Evolutionary conservation across 2,797 vertebrate species (phyloP), one percentile per base, ranked within the genome.

Genomic region (Lates japonicus): DNA sequence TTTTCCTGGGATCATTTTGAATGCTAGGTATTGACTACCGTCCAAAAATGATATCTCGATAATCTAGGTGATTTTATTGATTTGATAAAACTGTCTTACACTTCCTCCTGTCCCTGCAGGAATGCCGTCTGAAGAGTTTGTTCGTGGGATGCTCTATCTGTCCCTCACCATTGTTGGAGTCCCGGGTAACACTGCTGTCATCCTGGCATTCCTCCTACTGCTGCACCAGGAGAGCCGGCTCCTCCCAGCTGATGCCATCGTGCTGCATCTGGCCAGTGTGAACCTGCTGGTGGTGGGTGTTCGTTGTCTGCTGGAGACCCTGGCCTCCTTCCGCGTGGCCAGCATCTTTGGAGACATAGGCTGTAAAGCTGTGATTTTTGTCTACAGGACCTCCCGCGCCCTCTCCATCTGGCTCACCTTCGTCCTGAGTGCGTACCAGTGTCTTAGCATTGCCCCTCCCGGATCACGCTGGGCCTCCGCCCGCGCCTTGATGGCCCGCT

Each of bases 341-440:
- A 58, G 52, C 3, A 62, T 95, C 83, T 95, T 96, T 11, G 70
- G 85, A 1, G 90, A 95, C 25, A 1, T 54, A 0, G 87, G 94
- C 70, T 96, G 95, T 35, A 95, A 94, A 71, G 79, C 81, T 2
- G 87, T 95, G 60, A 95, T 96, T 75, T 96, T 95, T 44, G 25
- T 95, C 51, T 95, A 95, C 86, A 91, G 96, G 51, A 95, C 91
- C 0, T 90, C 90, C 4, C 93, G 95, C 1, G 90, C 93, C 42
- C 90, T 96, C 67, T 96, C 95, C 3, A 95, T 96, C 79, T 96
- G 95, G 95, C 89, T 96, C 70, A 96, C 95, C 41, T 96, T 95
- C 11, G n/a, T 93, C 49, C 81, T 96, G 59, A 95, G 94, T 6
- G 82, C 85, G 19, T 95, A 94, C 77, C 95, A 96, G 91, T 94